phyloP scores from a whole-genome alignment of 2,113 vertebrate genomes.

The Anarrhichthys ocellatus region DNA sequence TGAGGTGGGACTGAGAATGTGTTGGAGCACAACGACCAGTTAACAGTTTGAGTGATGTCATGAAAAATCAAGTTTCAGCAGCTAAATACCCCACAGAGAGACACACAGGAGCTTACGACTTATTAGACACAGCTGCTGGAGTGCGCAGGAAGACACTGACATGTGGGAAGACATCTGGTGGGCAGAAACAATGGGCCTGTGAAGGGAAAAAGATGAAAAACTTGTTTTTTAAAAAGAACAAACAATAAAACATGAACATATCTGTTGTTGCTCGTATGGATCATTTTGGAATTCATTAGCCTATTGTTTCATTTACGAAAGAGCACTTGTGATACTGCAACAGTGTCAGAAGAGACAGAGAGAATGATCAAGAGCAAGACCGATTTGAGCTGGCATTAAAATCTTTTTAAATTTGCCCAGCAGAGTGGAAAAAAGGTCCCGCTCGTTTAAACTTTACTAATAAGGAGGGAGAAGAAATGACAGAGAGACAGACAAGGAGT shows the following conservation, averaged over 20 bases:
- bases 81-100: constrained; percentile 19
- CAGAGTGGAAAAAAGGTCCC: not conserved
- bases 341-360: not conserved
- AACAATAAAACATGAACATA: not conserved
- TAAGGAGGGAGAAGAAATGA: constrained; percentile 13
- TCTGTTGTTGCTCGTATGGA: not conserved
- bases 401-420: not conserved
- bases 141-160: constrained; percentile 17
- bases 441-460: constrained; percentile 43
- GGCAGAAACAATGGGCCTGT: constrained; percentile 8
- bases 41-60: constrained; percentile 18
- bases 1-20: not conserved
- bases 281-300: not conserved
- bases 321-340: not conserved
- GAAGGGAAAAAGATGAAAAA: not conserved
- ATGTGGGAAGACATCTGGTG: constrained; percentile 55
- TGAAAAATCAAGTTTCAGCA: constrained; percentile 19
- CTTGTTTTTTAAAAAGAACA: not conserved
- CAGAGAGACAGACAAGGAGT: not conserved
- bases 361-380: not conserved
- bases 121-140: constrained; percentile 49
- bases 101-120: constrained; percentile 32
- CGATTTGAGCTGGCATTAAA: constrained; percentile 10
- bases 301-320: not conserved
- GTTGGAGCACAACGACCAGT: not conserved